Evolutionary conservation across 2,797 vertebrate genomes (phyloP).

Genomic region (Malacoctenus gilli): DNA sequence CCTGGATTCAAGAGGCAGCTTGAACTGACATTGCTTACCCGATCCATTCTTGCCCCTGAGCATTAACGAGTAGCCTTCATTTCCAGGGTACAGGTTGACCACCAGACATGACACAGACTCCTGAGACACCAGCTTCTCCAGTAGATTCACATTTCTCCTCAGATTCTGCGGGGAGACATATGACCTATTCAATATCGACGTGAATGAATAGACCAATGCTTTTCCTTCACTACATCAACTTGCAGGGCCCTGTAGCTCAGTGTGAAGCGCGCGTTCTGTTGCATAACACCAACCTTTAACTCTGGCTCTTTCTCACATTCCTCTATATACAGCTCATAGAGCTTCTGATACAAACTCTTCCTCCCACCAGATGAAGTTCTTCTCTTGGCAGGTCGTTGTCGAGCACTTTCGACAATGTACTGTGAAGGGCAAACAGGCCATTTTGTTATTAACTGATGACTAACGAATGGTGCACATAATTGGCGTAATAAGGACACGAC

Average conservation of each 20-base stretch:
- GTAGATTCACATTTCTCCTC: conserved; percentile 98
- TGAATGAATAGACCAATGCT: too few relatives aligned
- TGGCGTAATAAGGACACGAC: too few relatives aligned
- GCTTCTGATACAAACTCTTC: conserved; percentile 98
- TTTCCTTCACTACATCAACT: too few relatives aligned
- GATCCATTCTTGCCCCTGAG: conserved; percentile 99
- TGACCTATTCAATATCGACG: too few relatives aligned
- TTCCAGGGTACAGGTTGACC: conserved; percentile 97
- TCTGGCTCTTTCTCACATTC: conserved; percentile 99
- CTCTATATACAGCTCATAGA: conserved; percentile 97
- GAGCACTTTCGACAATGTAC: conserved; percentile 99
- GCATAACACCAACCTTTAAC: conserved; percentile 90
- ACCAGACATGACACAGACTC: conserved; percentile 96
- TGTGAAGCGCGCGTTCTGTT: too few relatives aligned
- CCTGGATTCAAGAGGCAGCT: not conserved
- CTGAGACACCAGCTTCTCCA: conserved; percentile 97
- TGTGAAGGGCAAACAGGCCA: conserved; percentile 51
- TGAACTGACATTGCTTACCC: conserved; percentile 78
- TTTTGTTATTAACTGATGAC: too few relatives aligned
- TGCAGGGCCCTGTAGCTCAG: too few relatives aligned
- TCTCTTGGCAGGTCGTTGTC: conserved; percentile 93
- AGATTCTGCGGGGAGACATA: conserved; percentile 88
- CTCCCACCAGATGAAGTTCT: conserved; percentile 87
- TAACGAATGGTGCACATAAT: not conserved
- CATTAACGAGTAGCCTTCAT: conserved; percentile 98